A percentile compares a stretch with the other conserved stretches of the same genome.
phyloP scores from a whole-genome alignment of 2,888 invertebrate genomes.

The Coleophora deauratella region DNA sequence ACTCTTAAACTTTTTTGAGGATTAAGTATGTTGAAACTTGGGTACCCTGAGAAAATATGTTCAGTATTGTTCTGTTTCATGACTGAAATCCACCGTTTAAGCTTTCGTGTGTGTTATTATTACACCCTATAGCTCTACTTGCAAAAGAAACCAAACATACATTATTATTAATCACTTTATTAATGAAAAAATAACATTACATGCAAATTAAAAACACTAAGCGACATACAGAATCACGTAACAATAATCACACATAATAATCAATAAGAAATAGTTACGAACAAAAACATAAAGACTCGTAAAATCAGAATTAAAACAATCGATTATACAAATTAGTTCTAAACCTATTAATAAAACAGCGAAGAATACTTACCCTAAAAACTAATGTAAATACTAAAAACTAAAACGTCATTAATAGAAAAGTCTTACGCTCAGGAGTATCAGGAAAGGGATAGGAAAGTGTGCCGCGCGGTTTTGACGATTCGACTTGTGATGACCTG shows the following conservation, averaged over 20 bases:
- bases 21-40: no score
- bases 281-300: not conserved
- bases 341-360: conserved; percentile 8
- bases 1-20: no score
- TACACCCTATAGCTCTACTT: no score
- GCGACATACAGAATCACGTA: conserved; percentile 9
- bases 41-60: no score
- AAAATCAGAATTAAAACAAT: conserved; percentile 17
- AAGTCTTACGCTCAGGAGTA: no score
- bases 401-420: conserved; percentile 9
- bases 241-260: conserved; percentile 7
- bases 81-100: no score
- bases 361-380: conserved; percentile 42
- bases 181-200: conserved; percentile 14
- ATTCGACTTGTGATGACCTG: no score
- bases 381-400: conserved; percentile 39
- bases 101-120: no score
- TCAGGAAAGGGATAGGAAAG: no score
- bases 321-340: conserved; percentile 11
- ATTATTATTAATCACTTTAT: conserved; percentile 7
- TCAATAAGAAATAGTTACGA: not conserved
- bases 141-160: not conserved
- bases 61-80: no score
- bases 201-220: conserved; percentile 10
- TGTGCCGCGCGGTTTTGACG: no score